Evolutionary conservation across 2,113 vertebrate genomes (phyloP).

Genomic region (Coryphaenoides rupestris): DNA sequence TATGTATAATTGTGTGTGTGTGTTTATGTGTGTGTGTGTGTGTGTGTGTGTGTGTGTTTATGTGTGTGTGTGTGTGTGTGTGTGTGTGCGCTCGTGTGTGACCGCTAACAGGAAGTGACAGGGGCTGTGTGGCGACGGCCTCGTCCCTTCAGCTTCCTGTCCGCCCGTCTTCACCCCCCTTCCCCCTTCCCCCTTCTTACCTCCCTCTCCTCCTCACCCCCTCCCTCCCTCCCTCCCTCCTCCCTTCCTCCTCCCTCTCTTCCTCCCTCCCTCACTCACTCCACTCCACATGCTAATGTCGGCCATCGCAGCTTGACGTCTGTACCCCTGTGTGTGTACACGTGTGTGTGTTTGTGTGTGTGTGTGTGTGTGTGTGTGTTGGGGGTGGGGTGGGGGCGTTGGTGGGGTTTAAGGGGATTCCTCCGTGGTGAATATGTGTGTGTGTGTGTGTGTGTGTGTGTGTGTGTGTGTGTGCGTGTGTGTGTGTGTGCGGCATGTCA

Average conservation of each 20-base stretch:
- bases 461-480: neutral
- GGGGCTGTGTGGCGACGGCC: conserved; percentile 56
- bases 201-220: conserved; percentile 8
- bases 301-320: conserved; percentile 59
- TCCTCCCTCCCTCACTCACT: conserved; percentile 2
- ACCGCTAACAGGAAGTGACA: conserved; percentile 68
- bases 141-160: conserved; percentile 58
- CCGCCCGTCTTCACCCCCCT: conserved; percentile 28
- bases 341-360: neutral
- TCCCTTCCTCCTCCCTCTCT: neutral
- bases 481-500: conserved; percentile 46
- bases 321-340: conserved; percentile 63
- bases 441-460: neutral
- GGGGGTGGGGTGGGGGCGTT: too few species aligned
- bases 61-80: neutral
- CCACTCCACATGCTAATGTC: conserved; percentile 7
- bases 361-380: conserved; percentile 3
- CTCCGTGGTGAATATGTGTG: neutral
- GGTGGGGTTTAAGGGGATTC: too few species aligned
- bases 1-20: too few species aligned
- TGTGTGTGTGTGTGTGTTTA: too few species aligned
- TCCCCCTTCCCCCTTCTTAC: conserved; percentile 42
- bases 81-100: conserved; percentile 27
- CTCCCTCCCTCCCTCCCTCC: neutral
- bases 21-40: too few species aligned